Percentiles rank a stretch among this genome's conserved stretches.
Evolutionary conservation across 2,797 vertebrate species (phyloP).

Genomic region (Hemitrygon akajei): DNA sequence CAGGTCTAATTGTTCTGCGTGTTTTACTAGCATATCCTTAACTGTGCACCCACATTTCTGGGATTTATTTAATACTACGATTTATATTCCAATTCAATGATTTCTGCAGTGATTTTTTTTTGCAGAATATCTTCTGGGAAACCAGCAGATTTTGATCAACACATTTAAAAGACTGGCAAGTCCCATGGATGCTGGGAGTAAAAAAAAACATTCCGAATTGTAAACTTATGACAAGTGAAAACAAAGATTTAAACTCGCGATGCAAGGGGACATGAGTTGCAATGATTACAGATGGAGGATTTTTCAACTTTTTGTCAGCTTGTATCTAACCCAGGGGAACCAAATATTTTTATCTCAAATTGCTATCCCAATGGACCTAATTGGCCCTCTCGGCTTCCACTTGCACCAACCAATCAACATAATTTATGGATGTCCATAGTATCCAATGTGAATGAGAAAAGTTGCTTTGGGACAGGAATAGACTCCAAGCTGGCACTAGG

Average conservation of each 20-base stretch:
- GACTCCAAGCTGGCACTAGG: background rate
- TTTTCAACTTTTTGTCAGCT: background rate
- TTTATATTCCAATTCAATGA: background rate
- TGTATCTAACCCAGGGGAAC: background rate
- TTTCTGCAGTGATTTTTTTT: background rate
- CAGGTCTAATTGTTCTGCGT: background rate
- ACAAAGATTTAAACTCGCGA: background rate
- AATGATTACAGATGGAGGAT: background rate
- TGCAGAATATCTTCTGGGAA: background rate
- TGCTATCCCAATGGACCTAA: background rate
- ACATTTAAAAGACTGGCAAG: background rate
- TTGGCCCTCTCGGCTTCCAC: background rate
- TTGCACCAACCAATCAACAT: background rate
- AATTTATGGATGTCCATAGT: background rate
- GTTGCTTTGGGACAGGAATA: background rate
- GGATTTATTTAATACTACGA: background rate
- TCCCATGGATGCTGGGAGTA: background rate
- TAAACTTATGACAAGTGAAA: background rate
- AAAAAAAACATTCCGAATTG: background rate
- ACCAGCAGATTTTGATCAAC: background rate
- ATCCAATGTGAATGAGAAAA: background rate
- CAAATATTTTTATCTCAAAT: background rate
- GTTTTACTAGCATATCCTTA: background rate
- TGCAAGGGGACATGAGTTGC: background rate
- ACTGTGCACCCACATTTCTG: background rate